phyloP scores from a whole-genome alignment of 2,113 vertebrate genomes.

The Onychorhynchus coronatus region DNA sequence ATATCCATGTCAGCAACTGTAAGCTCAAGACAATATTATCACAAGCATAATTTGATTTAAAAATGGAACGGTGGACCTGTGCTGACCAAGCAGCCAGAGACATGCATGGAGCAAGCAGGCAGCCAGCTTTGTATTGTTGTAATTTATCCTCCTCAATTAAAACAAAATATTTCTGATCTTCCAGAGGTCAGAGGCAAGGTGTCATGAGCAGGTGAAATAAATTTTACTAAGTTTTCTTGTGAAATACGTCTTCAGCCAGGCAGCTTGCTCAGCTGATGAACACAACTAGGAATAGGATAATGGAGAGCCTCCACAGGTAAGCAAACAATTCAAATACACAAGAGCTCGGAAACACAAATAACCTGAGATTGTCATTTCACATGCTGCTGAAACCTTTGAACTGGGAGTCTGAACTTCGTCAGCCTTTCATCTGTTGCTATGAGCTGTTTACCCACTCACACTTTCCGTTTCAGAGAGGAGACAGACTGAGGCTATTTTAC shows the following conservation, averaged over 20 bases:
- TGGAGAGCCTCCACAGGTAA: not conserved
- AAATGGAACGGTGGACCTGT: slow-evolving; percentile 78
- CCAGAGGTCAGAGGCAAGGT: not conserved
- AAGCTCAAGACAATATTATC: slow-evolving; percentile 92
- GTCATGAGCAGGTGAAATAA: not conserved
- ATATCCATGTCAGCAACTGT: slow-evolving; percentile 87
- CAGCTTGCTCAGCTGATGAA: not conserved
- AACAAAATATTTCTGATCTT: not conserved
- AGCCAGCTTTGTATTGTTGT: not conserved
- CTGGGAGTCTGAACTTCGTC: not conserved
- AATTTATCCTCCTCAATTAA: slow-evolving; percentile 39
- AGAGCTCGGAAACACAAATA: slow-evolving; percentile 26
- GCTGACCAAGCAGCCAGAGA: slow-evolving; percentile 77
- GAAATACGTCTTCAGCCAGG: not conserved
- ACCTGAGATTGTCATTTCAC: not conserved
- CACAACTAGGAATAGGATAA: not conserved
- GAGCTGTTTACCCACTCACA: not conserved
- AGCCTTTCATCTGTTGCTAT: slow-evolving; percentile 32
- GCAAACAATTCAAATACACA: not conserved
- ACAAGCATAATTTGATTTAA: slow-evolving; percentile 91
- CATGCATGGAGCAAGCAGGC: not conserved
- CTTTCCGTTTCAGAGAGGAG: not conserved
- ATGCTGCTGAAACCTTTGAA: slow-evolving; percentile 24
- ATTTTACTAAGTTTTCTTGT: not conserved
- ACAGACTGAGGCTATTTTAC: not conserved